These are phyloP conservation scores for Ascaphus truei DNA, from an alignment of 2,113 vertebrate species.

Conservation along the genomic window DNA sequence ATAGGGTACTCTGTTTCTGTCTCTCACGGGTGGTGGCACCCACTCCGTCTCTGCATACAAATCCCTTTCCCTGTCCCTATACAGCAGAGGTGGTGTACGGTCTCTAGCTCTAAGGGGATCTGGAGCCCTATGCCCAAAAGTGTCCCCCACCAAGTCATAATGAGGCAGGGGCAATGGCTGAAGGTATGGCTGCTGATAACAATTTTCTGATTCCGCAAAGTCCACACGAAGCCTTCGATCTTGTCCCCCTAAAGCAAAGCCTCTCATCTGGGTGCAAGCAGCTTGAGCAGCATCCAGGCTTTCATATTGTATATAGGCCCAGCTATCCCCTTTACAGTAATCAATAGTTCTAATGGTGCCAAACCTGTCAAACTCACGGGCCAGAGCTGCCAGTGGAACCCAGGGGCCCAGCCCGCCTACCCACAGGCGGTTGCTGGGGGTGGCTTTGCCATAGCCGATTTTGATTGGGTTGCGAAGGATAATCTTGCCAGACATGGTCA, in stretches of 20 bases:
- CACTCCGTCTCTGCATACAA: constrained; percentile 86
- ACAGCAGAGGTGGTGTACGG: constrained; percentile 86
- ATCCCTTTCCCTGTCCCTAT: constrained; percentile 87
- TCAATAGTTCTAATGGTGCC: constrained; percentile 96
- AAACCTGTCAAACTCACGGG: constrained; percentile 95
- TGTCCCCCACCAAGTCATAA: constrained; percentile 89
- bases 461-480: constrained; percentile 91
- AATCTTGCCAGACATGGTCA: constrained; percentile 96
- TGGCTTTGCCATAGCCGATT: constrained; percentile 95
- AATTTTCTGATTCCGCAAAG: constrained; percentile 92
- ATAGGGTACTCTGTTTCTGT: constrained; percentile 73
- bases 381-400: constrained; percentile 88
- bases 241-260: constrained; percentile 88
- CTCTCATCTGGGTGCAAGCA: constrained; percentile 93
- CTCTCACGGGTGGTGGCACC: constrained; percentile 79
- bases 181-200: constrained; percentile 91
- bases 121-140: constrained; percentile 86
- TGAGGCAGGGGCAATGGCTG: constrained; percentile 88
- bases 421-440: constrained; percentile 91
- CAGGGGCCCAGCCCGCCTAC: constrained; percentile 92
- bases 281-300: constrained; percentile 94
- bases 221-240: constrained; percentile 89
- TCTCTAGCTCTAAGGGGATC: constrained; percentile 86
- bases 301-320: constrained; percentile 98
- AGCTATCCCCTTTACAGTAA: constrained; percentile 93